Base-by-base conservation (phyloP, 2,888 invertebrate genomes). In the Nephrotoma appendiculata region DNA sequence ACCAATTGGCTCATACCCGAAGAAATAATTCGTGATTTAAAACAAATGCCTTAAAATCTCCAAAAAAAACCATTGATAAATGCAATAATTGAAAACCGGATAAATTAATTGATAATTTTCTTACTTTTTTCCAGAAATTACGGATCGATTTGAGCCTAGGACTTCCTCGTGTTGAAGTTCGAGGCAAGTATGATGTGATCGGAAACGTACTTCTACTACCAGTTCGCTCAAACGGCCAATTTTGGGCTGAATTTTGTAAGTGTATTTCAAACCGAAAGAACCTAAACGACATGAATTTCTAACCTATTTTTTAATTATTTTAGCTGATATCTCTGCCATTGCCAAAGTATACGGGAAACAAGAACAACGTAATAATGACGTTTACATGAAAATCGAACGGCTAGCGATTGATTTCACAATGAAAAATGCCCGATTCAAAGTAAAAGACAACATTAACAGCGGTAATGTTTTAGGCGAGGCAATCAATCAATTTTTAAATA, bases 401-500 rank as follows among this genome's bases (percentile, higher is more conserved):
- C 92, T 96, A 89, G 90, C 93, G 31, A 93, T 95, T 0, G 96
- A 96, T 91, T 96, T 96, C 91, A 94, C 94, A 89, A 91, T 96
- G 87, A 93, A 93, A 87, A 94, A 94, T 87, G 94, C 95, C 5
- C 92, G 95, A 89, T 96, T 96, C 91, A 94, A 94, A 89, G 94
- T 96, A 31, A 92, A 93, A 88, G 96, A 96, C 89, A 93, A 94
- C 6, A 93, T 96, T 87, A 96, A 96, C 90, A 94, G 95, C 86
- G 95, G 95, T 89, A 95, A 95, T 88, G 93, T 96, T 87, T 94
- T 96, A 89, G 95, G 95, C 57, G 94, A 96, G 90, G 96, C 96
- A 0, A 96, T 96, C 94, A 96, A 96, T 91, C 96, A 96, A 90
- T 96, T 96, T 91, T 91, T 96, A 88, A 96, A 96, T 91, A 95